Conservation (phyloP, 2,797 vertebrate species). For the Enoplosus armatus region DNA sequence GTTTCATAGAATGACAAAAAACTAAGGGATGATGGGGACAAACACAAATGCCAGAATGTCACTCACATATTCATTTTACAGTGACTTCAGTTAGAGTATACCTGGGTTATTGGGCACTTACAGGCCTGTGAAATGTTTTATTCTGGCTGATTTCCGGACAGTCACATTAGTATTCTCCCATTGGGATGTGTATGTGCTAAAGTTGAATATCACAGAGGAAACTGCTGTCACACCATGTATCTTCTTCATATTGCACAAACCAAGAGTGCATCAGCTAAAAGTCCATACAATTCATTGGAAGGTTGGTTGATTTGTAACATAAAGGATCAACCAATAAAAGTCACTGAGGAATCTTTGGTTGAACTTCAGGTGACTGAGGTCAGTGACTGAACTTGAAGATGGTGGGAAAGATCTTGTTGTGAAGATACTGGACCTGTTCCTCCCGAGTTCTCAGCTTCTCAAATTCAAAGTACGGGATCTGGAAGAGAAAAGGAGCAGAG, state of each 20-base stretch:
- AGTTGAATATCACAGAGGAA: neutral
- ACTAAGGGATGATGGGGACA: neutral
- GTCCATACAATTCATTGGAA: neutral
- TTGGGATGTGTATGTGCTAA: neutral
- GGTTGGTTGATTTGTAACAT: neutral
- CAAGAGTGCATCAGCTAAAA: neutral
- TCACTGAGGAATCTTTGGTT: neutral
- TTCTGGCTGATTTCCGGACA: neutral
- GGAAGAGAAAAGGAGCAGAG: neutral
- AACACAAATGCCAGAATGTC: neutral
- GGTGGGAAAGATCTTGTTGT: conserved; percentile 58
- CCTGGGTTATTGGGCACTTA: neutral
- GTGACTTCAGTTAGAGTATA: neutral
- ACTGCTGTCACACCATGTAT: neutral
- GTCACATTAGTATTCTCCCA: neutral
- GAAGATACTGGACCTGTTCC: conserved; percentile 55
- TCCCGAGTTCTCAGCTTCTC: conserved; percentile 47
- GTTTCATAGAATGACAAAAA: neutral
- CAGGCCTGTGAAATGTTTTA: neutral
- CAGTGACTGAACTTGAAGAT: conserved; percentile 48
- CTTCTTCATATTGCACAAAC: neutral
- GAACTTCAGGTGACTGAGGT: neutral
- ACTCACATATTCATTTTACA: neutral
- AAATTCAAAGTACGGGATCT: conserved; percentile 73
- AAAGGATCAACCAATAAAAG: neutral